phyloP scores from a whole-genome alignment of 2,888 invertebrate species.

The Harpalus rubripes region DNA sequence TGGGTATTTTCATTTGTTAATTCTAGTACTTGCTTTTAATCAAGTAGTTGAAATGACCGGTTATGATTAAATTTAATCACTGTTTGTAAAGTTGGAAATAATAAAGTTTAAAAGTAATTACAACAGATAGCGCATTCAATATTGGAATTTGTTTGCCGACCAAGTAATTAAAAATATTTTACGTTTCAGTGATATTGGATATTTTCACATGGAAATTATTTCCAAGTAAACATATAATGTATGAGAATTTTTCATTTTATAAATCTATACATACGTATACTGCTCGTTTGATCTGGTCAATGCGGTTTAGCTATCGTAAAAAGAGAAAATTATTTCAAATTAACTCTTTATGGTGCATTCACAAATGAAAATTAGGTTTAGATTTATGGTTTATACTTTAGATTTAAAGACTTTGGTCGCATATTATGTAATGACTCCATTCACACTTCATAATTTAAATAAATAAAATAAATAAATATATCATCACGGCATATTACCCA shows the following conservation, averaged over 20 bases:
- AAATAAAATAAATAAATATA: no score
- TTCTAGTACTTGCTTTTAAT: slow-evolving; percentile 24
- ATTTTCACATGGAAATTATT: background rate
- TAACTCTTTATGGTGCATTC: no score
- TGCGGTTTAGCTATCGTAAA: background rate
- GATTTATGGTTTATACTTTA: no score
- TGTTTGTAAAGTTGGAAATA: slow-evolving; percentile 26
- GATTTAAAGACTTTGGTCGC: no score
- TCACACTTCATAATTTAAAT: no score
- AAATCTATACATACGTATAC: background rate
- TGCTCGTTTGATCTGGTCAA: background rate
- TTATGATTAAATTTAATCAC: slow-evolving; percentile 30
- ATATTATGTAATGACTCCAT: no score
- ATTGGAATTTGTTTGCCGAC: background rate
- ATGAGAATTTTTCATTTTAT: background rate
- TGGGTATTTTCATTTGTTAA: slow-evolving; percentile 7
- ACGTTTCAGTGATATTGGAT: slow-evolving; percentile 18
- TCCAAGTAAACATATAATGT: background rate
- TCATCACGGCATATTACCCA: no score
- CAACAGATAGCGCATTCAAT: slow-evolving; percentile 4
- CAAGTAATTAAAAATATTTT: slow-evolving; percentile 31
- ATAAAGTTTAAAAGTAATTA: slow-evolving; percentile 38
- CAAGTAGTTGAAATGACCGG: slow-evolving; percentile 31
- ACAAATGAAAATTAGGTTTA: no score
- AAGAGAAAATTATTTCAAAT: background rate